Base-by-base conservation (phyloP, 2,113 vertebrate species). In the Crypturellus undulatus region DNA sequence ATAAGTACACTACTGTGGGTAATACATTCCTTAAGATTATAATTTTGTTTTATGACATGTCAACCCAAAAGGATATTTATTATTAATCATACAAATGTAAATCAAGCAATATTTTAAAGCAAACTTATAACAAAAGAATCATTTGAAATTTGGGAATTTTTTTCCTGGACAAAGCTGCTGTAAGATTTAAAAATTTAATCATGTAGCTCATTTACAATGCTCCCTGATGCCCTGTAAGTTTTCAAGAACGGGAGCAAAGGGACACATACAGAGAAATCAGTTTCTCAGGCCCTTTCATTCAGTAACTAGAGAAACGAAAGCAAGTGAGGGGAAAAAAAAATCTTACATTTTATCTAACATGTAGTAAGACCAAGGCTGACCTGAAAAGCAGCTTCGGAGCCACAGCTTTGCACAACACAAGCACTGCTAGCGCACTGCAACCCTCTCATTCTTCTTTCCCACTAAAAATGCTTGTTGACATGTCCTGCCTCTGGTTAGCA, bases 131-230 rank as follows among this genome's bases (percentile, higher is more conserved):
- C 54, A 75, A 54, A 92, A 54, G 83, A 94, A 93, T 79, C 2
- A 88, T 60, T 75, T 79, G 58, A 88, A 93, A 93, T 94, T 90
- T 95, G 24, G 69, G 34, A 58, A 94, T 93, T 93, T 95, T 92
- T 52, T 89, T 71, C 43, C 65, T 8, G 18, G 94, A 92, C 88
- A 96, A 93, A 72, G 79, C 85, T 81, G 69, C 47, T 93, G 4
- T 63, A 87, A 86, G 92, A 97, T 96, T 95, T 90, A 92, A 95
- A 96, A 97, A 89, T 95, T 86, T 93, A 95, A 96, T 97, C 94
- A 95, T 79, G 65, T 79, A 90, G 65, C 90, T 94, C 90, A 90
- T 96, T 95, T 90, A 86, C 77, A 86, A 81, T 10, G 7, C 65
- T 96, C 92, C 95, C 95, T 49, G 34, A 86, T 79, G 94, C 45